Percentiles rank a stretch among this genome's conserved stretches.
Evolutionary conservation across 2,888 invertebrate species (phyloP).

Genomic region (Liodrosophila aerea): DNA sequence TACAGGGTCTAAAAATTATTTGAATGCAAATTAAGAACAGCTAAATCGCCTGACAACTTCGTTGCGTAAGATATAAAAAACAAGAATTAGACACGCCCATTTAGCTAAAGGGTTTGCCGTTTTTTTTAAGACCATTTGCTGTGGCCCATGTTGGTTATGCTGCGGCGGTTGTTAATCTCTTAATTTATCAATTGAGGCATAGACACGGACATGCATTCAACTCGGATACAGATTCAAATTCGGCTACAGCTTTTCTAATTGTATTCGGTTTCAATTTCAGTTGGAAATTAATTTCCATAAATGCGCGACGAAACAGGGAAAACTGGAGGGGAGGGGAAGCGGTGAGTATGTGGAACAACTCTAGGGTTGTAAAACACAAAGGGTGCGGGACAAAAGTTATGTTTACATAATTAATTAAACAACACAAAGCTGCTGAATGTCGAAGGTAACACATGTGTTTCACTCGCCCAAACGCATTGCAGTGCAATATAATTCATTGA

Average conservation of each 20-base stretch:
- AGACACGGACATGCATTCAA: slow-evolving; percentile 9
- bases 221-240: slow-evolving; percentile 5
- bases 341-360: background rate
- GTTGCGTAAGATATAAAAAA: slow-evolving; percentile 47
- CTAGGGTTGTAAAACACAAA: slow-evolving; percentile 46
- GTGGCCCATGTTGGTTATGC: slow-evolving; percentile 55
- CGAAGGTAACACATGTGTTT: slow-evolving; percentile 46
- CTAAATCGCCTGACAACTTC: slow-evolving; percentile 54
- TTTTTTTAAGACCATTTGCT: slow-evolving; percentile 28
- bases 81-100: slow-evolving; percentile 67
- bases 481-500: slow-evolving; percentile 51
- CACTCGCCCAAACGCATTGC: slow-evolving; percentile 2
- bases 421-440: slow-evolving; percentile 58
- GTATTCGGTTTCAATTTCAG: slow-evolving; percentile 64
- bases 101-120: slow-evolving; percentile 47
- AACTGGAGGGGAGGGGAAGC: background rate
- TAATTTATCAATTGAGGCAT: slow-evolving; percentile 74
- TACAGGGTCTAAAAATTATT: background rate
- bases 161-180: slow-evolving; percentile 72
- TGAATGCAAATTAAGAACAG: slow-evolving; percentile 8
- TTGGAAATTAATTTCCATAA: slow-evolving; percentile 80
- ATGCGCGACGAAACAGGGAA: slow-evolving; percentile 56
- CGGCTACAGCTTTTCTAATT: slow-evolving; percentile 23
- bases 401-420: slow-evolving; percentile 80
- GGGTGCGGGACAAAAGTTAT: slow-evolving; percentile 65